phyloP scores from a whole-genome alignment of 2,113 vertebrate genomes.

The Penelope pileata region DNA sequence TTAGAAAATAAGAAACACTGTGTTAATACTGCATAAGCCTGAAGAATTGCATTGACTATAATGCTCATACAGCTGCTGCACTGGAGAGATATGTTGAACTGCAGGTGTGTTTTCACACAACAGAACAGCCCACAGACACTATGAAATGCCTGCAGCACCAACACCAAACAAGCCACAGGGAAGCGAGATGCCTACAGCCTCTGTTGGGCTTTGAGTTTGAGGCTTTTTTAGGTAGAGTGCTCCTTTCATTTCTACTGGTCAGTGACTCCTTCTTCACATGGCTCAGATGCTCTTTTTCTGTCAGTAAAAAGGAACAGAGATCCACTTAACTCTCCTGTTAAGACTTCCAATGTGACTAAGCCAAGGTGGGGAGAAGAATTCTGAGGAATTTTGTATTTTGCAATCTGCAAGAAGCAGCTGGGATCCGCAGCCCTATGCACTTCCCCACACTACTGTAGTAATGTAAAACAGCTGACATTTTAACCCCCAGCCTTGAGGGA shows the following conservation, averaged over 20 bases:
- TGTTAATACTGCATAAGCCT: constrained; percentile 31
- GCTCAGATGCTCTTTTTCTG: neutral
- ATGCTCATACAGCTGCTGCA: neutral
- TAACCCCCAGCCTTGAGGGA: neutral
- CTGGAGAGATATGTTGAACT: neutral
- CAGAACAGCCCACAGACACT: neutral
- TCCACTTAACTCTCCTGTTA: neutral
- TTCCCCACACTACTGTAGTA: neutral
- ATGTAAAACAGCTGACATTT: neutral
- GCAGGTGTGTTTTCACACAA: neutral
- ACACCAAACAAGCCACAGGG: neutral
- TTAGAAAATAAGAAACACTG: neutral
- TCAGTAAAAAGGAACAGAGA: neutral
- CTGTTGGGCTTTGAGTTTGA: neutral
- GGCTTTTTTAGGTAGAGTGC: neutral
- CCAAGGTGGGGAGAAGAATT: neutral
- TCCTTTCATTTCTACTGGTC: neutral
- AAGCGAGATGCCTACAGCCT: neutral
- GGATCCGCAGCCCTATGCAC: neutral
- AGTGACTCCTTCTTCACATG: neutral
- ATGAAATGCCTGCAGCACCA: neutral
- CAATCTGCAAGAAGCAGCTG: neutral
- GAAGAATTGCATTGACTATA: neutral
- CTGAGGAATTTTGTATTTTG: neutral
- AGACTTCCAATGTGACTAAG: neutral